Evolutionary conservation across 2,797 vertebrate species (phyloP).

Genomic region (Acanthurus leucopareius): DNA sequence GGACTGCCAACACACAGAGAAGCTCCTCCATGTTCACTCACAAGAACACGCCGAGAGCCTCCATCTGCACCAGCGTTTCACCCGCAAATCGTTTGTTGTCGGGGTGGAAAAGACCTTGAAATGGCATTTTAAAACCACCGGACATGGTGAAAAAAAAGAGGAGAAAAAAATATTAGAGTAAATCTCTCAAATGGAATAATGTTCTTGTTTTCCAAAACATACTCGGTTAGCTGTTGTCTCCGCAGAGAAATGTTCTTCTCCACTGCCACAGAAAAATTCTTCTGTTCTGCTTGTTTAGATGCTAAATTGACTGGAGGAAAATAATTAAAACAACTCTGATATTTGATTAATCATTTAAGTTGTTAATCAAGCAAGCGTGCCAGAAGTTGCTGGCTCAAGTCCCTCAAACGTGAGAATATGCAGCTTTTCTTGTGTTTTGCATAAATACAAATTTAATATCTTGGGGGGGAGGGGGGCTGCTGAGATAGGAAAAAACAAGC

Average conservation of each 20-base stretch:
- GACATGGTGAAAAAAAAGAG: neutral
- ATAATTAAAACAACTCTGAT: neutral
- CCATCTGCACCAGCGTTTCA: conserved; percentile 33
- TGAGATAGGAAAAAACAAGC: neutral
- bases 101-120: conserved; percentile 38
- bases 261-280: neutral
- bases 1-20: conserved; percentile 37
- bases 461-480: too few relatives aligned
- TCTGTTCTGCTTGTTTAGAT: neutral
- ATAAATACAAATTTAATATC: too few relatives aligned
- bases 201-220: neutral
- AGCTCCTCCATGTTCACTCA: conserved; percentile 43
- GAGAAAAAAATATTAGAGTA: neutral
- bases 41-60: conserved; percentile 41
- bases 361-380: neutral
- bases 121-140: neutral
- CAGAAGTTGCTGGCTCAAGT: neutral
- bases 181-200: neutral
- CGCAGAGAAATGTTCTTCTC: too few relatives aligned
- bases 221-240: neutral
- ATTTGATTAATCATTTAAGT: neutral
- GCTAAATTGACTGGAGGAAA: too few relatives aligned
- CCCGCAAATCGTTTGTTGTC: conserved; percentile 6
- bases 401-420: neutral
- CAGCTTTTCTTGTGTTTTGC: neutral